phyloP scores from a whole-genome alignment of 2,888 invertebrate species.

The Philopedon plagiatum region DNA sequence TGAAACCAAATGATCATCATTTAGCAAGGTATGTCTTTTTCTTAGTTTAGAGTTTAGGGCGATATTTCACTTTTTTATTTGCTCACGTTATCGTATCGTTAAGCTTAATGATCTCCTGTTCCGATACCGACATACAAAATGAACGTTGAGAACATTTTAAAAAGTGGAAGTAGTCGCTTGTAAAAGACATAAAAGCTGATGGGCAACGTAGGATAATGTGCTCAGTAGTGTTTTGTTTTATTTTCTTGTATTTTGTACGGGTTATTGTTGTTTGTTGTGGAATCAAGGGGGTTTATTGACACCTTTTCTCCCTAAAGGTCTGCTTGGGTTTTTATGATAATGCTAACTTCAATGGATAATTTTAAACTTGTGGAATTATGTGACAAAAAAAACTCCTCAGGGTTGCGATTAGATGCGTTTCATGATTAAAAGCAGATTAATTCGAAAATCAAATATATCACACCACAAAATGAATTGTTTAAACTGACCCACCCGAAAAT shows the following conservation, averaged over 20 bases:
- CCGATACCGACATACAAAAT: constrained; percentile 53
- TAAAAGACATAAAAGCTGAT: constrained; percentile 17
- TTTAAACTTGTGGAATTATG: too few relatives aligned
- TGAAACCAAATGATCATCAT: too few relatives aligned
- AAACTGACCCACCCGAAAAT: too few relatives aligned
- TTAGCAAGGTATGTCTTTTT: too few relatives aligned
- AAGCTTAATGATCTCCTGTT: constrained; percentile 65
- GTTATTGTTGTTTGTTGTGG: not conserved
- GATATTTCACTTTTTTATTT: constrained; percentile 35
- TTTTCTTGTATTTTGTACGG: not conserved
- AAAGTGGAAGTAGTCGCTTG: constrained; percentile 20
- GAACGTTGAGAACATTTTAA: constrained; percentile 39
- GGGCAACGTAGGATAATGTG: not conserved
- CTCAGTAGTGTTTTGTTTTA: not conserved
- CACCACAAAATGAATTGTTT: too few relatives aligned
- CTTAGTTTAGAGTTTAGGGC: not conserved
- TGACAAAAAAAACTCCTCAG: too few relatives aligned
- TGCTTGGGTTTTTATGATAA: too few relatives aligned
- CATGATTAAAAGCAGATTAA: too few relatives aligned
- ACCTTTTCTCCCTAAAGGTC: too few relatives aligned
- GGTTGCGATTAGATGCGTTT: too few relatives aligned
- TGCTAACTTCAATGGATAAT: too few relatives aligned
- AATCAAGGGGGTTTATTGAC: not conserved
- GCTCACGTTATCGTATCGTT: constrained; percentile 63
- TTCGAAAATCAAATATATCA: too few relatives aligned